Conservation (phyloP, 2,888 invertebrate species). For the Dendrolimus houi region DNA sequence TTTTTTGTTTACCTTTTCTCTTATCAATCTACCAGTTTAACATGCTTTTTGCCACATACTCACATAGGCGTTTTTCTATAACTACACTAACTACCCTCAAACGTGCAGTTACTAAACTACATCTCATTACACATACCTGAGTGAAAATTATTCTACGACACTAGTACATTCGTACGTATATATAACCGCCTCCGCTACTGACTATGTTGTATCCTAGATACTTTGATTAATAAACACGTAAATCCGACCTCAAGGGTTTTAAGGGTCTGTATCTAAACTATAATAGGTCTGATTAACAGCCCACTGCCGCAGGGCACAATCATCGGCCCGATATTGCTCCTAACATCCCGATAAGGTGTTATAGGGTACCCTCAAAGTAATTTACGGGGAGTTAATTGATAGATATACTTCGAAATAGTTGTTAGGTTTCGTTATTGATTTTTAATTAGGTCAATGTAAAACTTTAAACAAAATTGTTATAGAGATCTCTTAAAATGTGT, state of each 20-base stretch:
- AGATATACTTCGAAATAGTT: conserved; percentile 37
- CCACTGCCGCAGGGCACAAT: conserved; percentile 49
- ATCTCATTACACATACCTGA: no score
- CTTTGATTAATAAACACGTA: conserved; percentile 5
- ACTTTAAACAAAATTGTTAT: no score
- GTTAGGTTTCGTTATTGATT: neutral
- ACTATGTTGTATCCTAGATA: conserved; percentile 45
- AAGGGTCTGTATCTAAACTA: neutral
- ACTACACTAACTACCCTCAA: no score
- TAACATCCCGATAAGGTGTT: conserved; percentile 66
- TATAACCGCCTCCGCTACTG: no score
- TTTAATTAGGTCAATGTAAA: neutral
- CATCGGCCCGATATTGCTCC: conserved; percentile 59
- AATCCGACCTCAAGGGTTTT: neutral
- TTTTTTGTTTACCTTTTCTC: no score
- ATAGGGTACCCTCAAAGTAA: conserved; percentile 53
- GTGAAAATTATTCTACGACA: no score
- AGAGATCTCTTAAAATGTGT: no score
- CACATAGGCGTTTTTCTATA: no score
- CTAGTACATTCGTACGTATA: no score
- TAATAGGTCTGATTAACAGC: conserved; percentile 40
- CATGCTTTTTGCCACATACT: no score
- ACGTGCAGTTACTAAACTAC: no score
- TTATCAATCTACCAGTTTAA: no score
- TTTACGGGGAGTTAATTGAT: conserved; percentile 66